Base-by-base conservation (phyloP, 2,113 vertebrate genomes). In the Leiothrix lutea region DNA sequence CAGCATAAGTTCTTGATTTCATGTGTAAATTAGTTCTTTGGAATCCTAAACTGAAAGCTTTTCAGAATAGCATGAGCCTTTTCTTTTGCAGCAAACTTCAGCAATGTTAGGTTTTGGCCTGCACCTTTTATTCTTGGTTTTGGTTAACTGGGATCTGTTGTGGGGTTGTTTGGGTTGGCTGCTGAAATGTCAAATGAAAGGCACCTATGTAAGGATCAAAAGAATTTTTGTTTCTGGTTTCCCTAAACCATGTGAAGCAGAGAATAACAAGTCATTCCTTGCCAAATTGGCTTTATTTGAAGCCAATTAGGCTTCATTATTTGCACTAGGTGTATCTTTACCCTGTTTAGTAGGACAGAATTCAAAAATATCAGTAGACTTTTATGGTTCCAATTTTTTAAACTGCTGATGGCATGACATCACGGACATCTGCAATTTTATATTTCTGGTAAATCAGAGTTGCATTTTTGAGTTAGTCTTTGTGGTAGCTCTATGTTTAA, bases 21-120 rank as follows among this genome's bases (percentile, higher is more conserved):
- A 56, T 90, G 82, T 95, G 85, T 90, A 94, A 92, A 83, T 90
- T 51, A 88, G 85, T 28, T 66, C 72, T 90, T 91, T 92, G 62
- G 81, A 90, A 90, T 83, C 61, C 40, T 79, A 28, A 47, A 36
- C 21, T 10, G 71, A 66, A 86, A 69, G 75, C 61, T 84, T 87
- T 87, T 70, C 35, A 64, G 78, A 67, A 13, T 21, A 50, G 22
- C 51, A 69, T 35, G 24, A 10, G 18, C 35, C 40, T 74, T 47
- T 62, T 75, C n/a, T 70, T 86, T 44, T 57, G 45, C 23, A 73
- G 26, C 18, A 40, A n/a, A 56, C 44, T 74, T 83, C 2, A 2
- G 67, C 45, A 40, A 26, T 58, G 38, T 83, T 81, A 42, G 42
- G 35, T 65, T 86, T 90, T 77, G n/a, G 23, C 42, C 48, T 80